Conservation (phyloP, 2,113 vertebrate genomes). For the Bambusicola thoracicus region DNA sequence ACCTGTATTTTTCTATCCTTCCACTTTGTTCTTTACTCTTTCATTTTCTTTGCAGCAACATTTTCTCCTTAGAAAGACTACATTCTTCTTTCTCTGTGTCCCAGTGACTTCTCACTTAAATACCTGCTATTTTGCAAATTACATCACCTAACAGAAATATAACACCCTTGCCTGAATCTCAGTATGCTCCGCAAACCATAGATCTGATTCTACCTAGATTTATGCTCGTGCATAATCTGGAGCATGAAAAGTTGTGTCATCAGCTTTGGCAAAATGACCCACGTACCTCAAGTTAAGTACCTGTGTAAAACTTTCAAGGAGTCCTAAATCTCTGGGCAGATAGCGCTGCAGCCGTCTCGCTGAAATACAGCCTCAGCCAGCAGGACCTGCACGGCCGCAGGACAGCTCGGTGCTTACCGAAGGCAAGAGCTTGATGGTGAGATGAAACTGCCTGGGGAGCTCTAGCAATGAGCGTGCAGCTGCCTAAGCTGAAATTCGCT, state of each 20-base stretch:
- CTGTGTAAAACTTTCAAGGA: background rate
- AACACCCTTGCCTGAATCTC: background rate
- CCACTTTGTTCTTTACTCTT: background rate
- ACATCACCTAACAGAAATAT: background rate
- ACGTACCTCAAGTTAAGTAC: background rate
- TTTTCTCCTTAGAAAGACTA: background rate
- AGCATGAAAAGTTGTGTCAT: background rate
- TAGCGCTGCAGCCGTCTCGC: background rate
- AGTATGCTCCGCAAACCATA: background rate
- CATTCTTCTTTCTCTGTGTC: background rate
- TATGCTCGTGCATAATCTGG: background rate
- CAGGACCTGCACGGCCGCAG: background rate
- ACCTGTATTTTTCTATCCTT: background rate
- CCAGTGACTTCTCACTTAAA: background rate
- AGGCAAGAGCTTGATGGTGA: background rate
- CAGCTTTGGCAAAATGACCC: background rate
- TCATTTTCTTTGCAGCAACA: background rate
- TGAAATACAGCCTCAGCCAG: background rate
- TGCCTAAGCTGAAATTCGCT: background rate
- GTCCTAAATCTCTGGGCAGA: background rate
- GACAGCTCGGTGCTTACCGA: accelerated
- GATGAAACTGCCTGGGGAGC: background rate
- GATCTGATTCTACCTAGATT: background rate
- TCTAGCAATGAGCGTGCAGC: background rate
- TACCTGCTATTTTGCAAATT: background rate